A percentile compares a stretch with the other conserved stretches of the same genome.
phyloP scores from a whole-genome alignment of 2,113 vertebrate genomes.

The Oncorhynchus clarkii region DNA sequence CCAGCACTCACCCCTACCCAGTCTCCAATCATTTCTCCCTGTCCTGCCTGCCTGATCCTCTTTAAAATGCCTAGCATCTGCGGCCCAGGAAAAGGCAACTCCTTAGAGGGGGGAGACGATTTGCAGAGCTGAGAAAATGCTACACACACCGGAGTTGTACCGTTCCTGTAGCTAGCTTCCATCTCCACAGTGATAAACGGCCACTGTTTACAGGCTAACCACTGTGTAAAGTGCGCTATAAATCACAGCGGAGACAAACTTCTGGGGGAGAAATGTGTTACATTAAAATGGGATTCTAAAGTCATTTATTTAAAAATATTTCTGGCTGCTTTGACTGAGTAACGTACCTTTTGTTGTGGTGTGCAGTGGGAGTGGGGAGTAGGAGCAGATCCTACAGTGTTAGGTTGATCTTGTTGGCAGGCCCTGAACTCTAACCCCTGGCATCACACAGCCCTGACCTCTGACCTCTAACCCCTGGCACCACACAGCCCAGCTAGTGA shows the following conservation, averaged over 20 bases:
- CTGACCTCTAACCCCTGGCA: too few species aligned
- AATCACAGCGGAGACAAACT: conserved; percentile 63
- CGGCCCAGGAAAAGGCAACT: conserved; percentile 42
- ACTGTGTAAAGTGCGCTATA: conserved; percentile 63
- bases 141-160: too few species aligned
- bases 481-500: too few species aligned
- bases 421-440: background rate
- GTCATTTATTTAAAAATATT: conserved; percentile 57
- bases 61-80: background rate
- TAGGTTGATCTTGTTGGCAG: background rate
- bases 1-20: conserved; percentile 15
- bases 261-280: conserved; percentile 55
- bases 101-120: conserved; percentile 33
- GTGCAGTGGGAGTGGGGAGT: too few species aligned
- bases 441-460: too few species aligned
- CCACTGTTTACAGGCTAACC: conserved; percentile 66
- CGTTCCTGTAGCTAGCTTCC: background rate
- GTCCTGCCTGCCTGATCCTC: conserved; percentile 9
- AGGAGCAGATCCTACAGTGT: background rate
- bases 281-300: conserved; percentile 59
- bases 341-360: background rate
- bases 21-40: conserved; percentile 50
- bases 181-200: conserved; percentile 54
- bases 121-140: background rate
- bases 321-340: background rate